Conservation (phyloP, 2,888 invertebrate genomes). For the Bombylius major region DNA sequence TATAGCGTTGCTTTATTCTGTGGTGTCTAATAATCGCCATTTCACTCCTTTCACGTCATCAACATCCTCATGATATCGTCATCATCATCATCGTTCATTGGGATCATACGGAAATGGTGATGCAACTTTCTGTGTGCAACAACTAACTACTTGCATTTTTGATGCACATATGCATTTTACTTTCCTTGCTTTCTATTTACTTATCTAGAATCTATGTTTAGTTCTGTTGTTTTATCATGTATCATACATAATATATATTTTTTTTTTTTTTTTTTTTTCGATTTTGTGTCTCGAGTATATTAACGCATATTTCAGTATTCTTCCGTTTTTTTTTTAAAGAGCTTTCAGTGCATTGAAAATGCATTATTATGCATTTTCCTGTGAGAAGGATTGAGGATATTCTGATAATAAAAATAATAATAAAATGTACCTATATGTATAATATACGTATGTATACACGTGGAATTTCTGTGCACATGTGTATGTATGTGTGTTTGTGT, state of each 20-base stretch:
- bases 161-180: no score
- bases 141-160: no score
- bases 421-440: not conserved
- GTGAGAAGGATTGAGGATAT: not conserved
- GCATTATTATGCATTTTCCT: slow-evolving; percentile 9
- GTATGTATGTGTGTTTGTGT: not conserved
- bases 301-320: slow-evolving; percentile 6
- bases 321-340: slow-evolving; percentile 2
- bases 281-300: slow-evolving; percentile 7
- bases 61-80: no score
- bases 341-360: slow-evolving; percentile 7
- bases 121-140: no score
- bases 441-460: not conserved
- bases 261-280: not conserved
- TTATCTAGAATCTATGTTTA: no score
- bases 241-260: slow-evolving; percentile 1
- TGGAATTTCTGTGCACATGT: not conserved
- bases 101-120: no score
- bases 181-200: no score
- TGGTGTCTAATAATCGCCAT: slow-evolving; percentile 8
- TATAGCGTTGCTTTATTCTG: no score
- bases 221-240: no score
- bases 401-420: not conserved
- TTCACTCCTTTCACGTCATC: not conserved
- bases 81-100: not conserved